Evolutionary conservation across 2,113 vertebrate species (phyloP).

Genomic region (Canis aureus): DNA sequence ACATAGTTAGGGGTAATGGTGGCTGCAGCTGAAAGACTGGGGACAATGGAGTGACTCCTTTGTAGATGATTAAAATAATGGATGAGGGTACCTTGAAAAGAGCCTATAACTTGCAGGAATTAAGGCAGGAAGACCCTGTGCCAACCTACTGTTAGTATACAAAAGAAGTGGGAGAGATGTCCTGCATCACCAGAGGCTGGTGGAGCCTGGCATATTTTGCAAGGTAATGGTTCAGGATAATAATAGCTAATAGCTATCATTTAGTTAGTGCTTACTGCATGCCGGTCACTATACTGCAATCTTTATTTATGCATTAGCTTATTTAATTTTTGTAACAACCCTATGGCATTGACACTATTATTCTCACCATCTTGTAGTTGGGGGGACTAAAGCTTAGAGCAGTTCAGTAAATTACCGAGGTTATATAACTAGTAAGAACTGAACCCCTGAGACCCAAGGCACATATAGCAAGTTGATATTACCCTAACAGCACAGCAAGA

Average conservation of each 20-base stretch:
- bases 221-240: conserved; percentile 40
- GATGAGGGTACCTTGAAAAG: background rate
- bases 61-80: background rate
- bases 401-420: background rate
- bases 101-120: background rate
- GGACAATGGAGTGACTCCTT: background rate
- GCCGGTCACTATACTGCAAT: background rate
- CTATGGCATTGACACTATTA: background rate
- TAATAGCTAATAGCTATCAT: background rate
- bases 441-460: background rate
- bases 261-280: background rate
- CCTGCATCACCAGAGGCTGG: background rate
- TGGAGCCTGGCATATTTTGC: background rate
- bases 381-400: background rate
- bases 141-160: background rate
- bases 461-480: background rate
- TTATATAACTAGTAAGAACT: background rate
- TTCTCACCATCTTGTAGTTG: background rate
- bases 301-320: background rate
- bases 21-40: background rate
- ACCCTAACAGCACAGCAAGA: background rate
- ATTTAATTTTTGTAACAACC: background rate
- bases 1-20: background rate
- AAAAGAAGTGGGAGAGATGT: background rate
- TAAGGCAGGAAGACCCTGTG: background rate